phyloP scores from a whole-genome alignment of 2,888 invertebrate genomes.

The Eumacrocentrus americanus region DNA sequence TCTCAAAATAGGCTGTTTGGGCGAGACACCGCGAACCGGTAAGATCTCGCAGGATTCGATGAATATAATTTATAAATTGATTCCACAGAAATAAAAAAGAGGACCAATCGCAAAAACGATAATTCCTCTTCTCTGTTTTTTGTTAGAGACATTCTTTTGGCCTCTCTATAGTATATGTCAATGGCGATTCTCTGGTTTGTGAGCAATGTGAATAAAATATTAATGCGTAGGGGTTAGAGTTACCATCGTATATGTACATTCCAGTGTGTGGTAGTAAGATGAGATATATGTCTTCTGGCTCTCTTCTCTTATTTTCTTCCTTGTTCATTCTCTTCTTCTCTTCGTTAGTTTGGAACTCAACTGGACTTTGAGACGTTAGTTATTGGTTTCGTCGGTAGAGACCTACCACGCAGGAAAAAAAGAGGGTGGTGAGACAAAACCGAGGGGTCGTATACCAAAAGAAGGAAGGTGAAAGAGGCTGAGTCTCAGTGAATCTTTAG shows the following conservation, averaged over 20 bases:
- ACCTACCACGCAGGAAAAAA: slow-evolving; percentile 21
- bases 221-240: slow-evolving; percentile 51
- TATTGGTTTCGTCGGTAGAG: background rate
- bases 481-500: too few species aligned
- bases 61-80: too few species aligned
- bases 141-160: slow-evolving; percentile 43
- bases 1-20: too few species aligned
- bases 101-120: slow-evolving; percentile 39
- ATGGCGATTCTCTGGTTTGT: slow-evolving; percentile 50
- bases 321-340: background rate
- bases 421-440: slow-evolving; percentile 16
- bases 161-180: too few species aligned
- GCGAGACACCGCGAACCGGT: too few species aligned
- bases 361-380: background rate
- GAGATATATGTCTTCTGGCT: slow-evolving; percentile 2
- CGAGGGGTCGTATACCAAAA: too few species aligned
- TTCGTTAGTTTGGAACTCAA: background rate
- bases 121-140: slow-evolving; percentile 46
- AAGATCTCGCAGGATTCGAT: too few species aligned
- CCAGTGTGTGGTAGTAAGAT: background rate
- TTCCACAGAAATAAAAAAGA: slow-evolving; percentile 23
- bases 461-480: slow-evolving; percentile 16
- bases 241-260: slow-evolving; percentile 38
- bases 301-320: background rate
- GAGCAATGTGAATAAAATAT: slow-evolving; percentile 55